Evolutionary conservation across 2,888 invertebrate species (phyloP), one percentile per base, ranked within the genome.

Genomic region (Agrotis puta): DNA sequence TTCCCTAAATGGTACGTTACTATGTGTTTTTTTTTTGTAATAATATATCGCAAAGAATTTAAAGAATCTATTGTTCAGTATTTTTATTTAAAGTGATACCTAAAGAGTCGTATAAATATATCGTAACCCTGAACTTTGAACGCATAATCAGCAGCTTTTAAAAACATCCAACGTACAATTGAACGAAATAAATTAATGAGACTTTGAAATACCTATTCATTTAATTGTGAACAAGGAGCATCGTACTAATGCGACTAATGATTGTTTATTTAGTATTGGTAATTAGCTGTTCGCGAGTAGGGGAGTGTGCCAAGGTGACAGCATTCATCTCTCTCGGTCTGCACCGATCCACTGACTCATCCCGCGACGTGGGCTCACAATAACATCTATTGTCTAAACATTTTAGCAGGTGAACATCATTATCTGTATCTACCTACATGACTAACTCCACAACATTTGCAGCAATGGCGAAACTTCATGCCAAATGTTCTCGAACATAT

Each of bases 251-350:
- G 16, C 61, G 39, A 63, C 57, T 73, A 68, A 73, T 78, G n/a
- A 73, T 64, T 80, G 73, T 82, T 85, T 84, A 79, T 83, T 80
- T 81, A 63, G 61, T 77, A 76, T 77, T 39, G n/a, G 62, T 77
- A 82, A 76, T 84, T 74, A 85, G 75, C 67, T 69, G 45, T 66
- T 71, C 20, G 77, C 70, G 68, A 68, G 57, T 68, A 68, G 56
- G 63, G 63, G 81, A 85, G 72, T 85, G 79, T 87, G 85, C 74
- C 87, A 87, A 87, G 86, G 87, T 83, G 67, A 86, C 77, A 77
- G 65, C 64, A 73, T 77, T 74, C 69, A 79, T 83, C 67, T 78
- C 63, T 64, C 56, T 62, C 50, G 27, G n/a, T 16, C 43, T 65
- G 70, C 58, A 61, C 59, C 63, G 62, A 24, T 63, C 7, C 22